These are phyloP conservation scores for Triplophysa siluroides DNA, from an alignment of 2,113 vertebrate species.

Conservation along the genomic window DNA sequence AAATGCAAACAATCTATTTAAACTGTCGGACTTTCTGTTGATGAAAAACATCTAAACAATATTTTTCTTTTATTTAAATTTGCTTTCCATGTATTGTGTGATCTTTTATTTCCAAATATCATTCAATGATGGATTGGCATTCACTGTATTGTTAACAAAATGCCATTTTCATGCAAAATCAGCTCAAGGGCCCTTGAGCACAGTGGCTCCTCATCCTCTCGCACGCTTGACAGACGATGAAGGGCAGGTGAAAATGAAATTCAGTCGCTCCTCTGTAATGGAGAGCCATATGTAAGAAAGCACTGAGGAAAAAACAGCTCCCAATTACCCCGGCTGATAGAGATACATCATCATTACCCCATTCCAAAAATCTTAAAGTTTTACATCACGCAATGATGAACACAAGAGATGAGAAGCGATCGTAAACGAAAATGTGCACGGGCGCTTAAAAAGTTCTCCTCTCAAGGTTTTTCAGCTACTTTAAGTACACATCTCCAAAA, in stretches of 20 bases:
- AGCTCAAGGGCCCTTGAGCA: slow-evolving; percentile 38
- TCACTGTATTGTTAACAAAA: slow-evolving; percentile 43
- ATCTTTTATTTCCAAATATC: background rate
- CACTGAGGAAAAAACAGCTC: slow-evolving; percentile 50
- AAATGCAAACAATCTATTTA: no score
- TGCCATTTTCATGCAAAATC: slow-evolving; percentile 40
- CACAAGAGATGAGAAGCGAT: slow-evolving; percentile 49
- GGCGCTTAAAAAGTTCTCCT: slow-evolving; percentile 46
- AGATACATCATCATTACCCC: slow-evolving; percentile 58
- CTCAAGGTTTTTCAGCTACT: slow-evolving; percentile 46
- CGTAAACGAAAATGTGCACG: slow-evolving; percentile 23
- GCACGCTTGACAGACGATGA: slow-evolving; percentile 38
- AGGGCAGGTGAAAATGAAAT: slow-evolving; percentile 52
- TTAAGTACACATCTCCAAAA: slow-evolving; percentile 47
- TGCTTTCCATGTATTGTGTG: background rate
- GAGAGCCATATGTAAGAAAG: slow-evolving; percentile 47
- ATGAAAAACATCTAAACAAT: background rate
- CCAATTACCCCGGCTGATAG: slow-evolving; percentile 54
- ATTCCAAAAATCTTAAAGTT: slow-evolving; percentile 52
- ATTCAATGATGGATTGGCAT: slow-evolving; percentile 23
- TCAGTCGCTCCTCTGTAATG: slow-evolving; percentile 39
- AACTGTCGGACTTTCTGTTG: background rate
- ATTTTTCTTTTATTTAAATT: background rate
- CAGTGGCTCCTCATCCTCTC: slow-evolving; percentile 22
- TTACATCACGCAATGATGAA: slow-evolving; percentile 50